phyloP scores from a whole-genome alignment of 2,797 vertebrate species.

The Dendrocincla tyrannina region DNA sequence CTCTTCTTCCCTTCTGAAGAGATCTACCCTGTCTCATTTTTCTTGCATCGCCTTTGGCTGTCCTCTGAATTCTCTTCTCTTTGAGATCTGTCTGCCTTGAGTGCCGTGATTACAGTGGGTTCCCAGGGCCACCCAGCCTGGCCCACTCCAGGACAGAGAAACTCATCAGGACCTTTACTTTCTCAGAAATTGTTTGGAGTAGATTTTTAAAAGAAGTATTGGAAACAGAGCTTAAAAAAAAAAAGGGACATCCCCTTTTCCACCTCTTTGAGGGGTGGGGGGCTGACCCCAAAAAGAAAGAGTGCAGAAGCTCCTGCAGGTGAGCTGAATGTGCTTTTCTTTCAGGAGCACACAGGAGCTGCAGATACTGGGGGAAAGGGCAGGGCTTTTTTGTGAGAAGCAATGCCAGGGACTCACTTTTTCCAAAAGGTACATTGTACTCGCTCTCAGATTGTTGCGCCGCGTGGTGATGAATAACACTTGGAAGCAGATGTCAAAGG shows the following conservation, averaged over 20 bases:
- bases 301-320: not conserved
- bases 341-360: not conserved
- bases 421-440: conserved; percentile 75
- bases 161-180: no score
- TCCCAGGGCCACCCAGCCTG: no score
- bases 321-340: conserved; percentile 34
- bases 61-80: not conserved
- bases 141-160: no score
- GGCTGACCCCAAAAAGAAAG: not conserved
- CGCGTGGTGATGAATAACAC: conserved; percentile 73
- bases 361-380: conserved; percentile 39
- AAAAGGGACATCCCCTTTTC: not conserved
- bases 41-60: not conserved
- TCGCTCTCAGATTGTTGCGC: conserved; percentile 69
- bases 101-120: not conserved
- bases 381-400: conserved; percentile 61
- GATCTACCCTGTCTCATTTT: not conserved
- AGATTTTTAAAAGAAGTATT: not conserved
- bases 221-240: not conserved
- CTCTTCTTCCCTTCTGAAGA: not conserved
- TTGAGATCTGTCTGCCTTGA: not conserved
- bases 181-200: no score
- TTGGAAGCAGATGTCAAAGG: conserved; percentile 77
- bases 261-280: not conserved
- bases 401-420: conserved; percentile 67